Evolutionary conservation across 2,888 invertebrate genomes (phyloP).

Genomic region (Aspidiotus destructor): DNA sequence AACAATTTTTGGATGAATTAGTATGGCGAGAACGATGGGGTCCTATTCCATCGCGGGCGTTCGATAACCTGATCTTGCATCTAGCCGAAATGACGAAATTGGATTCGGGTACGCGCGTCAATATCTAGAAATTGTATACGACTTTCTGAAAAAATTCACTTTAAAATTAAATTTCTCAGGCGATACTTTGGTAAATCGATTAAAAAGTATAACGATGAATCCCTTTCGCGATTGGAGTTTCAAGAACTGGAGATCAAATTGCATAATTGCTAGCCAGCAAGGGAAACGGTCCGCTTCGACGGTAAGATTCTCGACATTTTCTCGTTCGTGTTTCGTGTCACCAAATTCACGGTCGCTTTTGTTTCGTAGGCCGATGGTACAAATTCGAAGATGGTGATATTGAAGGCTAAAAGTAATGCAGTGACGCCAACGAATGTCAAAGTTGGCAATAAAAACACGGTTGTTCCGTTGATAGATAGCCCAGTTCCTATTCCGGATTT

Average conservation of each 20-base stretch:
- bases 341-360: too few relatives aligned
- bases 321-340: too few relatives aligned
- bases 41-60: slow-evolving; percentile 62
- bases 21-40: slow-evolving; percentile 84
- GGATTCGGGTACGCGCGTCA: slow-evolving; percentile 46
- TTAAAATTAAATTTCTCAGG: slow-evolving; percentile 34
- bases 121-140: background rate
- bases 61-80: slow-evolving; percentile 69
- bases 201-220: slow-evolving; percentile 49
- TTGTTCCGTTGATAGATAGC: too few relatives aligned
- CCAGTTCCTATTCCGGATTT: background rate
- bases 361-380: background rate
- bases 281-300: too few relatives aligned
- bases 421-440: background rate
- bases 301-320: too few relatives aligned
- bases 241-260: slow-evolving; percentile 35
- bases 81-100: slow-evolving; percentile 67
- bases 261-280: background rate
- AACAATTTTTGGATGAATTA: slow-evolving; percentile 80
- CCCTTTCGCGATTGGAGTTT: slow-evolving; percentile 58
- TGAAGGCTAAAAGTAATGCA: background rate
- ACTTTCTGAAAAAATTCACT: background rate
- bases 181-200: slow-evolving; percentile 44
- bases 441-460: too few relatives aligned
- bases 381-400: background rate